Evolutionary conservation across 2,888 invertebrate species (phyloP).

Genomic region (Drosophila macrospina): DNA sequence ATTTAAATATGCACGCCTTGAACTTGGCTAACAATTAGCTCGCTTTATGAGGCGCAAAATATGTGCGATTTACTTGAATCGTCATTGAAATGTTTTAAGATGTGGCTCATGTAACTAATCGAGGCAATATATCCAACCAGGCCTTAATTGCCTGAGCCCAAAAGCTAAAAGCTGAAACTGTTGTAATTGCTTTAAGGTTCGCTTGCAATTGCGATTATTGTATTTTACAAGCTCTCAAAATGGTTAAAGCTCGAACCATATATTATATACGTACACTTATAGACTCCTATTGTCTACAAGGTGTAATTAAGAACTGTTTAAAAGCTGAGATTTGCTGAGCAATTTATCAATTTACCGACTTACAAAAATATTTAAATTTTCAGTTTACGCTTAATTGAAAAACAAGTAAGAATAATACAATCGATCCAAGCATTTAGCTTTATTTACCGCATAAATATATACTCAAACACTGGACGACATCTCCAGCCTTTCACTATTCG

Average conservation of each 20-base stretch:
- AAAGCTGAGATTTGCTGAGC: neutral
- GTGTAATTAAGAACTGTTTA: slow-evolving; percentile 4
- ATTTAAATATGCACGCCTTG: slow-evolving; percentile 44
- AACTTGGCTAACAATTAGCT: slow-evolving; percentile 64
- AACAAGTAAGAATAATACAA: no score
- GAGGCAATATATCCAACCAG: slow-evolving; percentile 26
- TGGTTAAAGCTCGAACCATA: neutral
- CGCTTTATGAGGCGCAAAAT: slow-evolving; percentile 52
- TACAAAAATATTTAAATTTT: neutral
- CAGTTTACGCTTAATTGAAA: neutral
- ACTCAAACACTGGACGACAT: no score
- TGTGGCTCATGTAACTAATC: slow-evolving; percentile 37
- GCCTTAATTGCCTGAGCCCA: neutral
- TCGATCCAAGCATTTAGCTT: no score
- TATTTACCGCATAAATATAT: no score
- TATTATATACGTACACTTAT: neutral
- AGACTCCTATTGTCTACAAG: slow-evolving; percentile 9
- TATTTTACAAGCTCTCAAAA: slow-evolving; percentile 25
- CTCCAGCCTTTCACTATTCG: no score
- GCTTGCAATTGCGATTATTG: slow-evolving; percentile 39
- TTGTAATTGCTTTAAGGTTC: slow-evolving; percentile 48
- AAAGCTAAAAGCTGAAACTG: slow-evolving; percentile 7
- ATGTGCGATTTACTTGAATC: slow-evolving; percentile 10
- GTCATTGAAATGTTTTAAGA: slow-evolving; percentile 44
- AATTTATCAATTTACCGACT: slow-evolving; percentile 16